Conservation (phyloP, 2,888 invertebrate genomes). For the Apamea crenata region DNA sequence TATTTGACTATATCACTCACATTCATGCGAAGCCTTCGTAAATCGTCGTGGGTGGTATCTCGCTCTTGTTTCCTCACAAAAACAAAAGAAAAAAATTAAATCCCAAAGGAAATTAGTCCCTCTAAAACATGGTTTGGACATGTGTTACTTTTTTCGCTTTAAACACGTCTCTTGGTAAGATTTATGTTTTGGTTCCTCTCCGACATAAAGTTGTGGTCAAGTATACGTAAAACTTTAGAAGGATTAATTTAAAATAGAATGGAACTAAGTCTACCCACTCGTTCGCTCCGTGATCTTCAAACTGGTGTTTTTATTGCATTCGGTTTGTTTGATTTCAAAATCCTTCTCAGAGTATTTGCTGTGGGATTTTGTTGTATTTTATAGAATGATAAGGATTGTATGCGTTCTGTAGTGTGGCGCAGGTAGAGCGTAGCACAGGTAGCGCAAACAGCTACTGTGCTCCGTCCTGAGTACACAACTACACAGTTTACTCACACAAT, state of each 20-base stretch:
- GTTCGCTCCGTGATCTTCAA: slow-evolving; percentile 48
- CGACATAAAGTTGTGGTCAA: slow-evolving; percentile 85
- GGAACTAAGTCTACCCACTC: slow-evolving; percentile 65
- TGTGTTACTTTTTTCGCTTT: slow-evolving; percentile 90
- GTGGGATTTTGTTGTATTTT: slow-evolving; percentile 84
- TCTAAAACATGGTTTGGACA: slow-evolving; percentile 88
- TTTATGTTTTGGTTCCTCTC: slow-evolving; percentile 85
- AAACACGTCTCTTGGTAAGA: slow-evolving; percentile 85
- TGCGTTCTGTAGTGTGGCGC: slow-evolving; percentile 71
- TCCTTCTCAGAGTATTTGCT: slow-evolving; percentile 79
- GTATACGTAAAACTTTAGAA: slow-evolving; percentile 76
- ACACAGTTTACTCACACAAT: slow-evolving; percentile 78
- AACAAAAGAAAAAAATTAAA: slow-evolving; percentile 82
- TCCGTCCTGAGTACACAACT: slow-evolving; percentile 84
- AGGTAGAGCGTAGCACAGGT: slow-evolving; percentile 89
- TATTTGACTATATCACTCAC: slow-evolving; percentile 73
- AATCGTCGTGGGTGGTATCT: slow-evolving; percentile 88
- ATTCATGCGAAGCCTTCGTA: slow-evolving; percentile 72
- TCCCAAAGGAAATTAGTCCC: slow-evolving; percentile 89
- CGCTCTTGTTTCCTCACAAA: slow-evolving; percentile 80
- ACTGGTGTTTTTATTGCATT: slow-evolving; percentile 72
- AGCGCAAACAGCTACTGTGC: slow-evolving; percentile 87
- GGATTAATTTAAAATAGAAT: slow-evolving; percentile 78
- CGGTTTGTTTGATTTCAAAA: slow-evolving; percentile 82
- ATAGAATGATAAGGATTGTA: slow-evolving; percentile 85